phyloP scores from a whole-genome alignment of 2,888 invertebrate species.

The Hartigia nigra region DNA sequence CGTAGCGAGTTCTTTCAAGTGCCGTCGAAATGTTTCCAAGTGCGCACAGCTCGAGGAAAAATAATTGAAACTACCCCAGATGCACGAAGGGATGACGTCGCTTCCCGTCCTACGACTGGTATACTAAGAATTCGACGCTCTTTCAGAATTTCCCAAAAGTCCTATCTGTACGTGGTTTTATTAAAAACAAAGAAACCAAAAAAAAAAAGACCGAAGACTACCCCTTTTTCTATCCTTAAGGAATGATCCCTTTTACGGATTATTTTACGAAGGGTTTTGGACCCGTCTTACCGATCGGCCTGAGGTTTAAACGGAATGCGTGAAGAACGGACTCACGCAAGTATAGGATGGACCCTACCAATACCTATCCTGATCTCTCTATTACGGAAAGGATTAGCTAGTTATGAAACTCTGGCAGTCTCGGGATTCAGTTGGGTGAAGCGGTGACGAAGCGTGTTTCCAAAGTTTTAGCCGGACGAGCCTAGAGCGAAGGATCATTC shows the following conservation, averaged over 20 bases:
- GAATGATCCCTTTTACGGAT: neutral
- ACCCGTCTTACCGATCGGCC: neutral
- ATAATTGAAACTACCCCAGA: conserved; percentile 52
- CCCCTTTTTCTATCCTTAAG: neutral
- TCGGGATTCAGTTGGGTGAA: conserved; percentile 11
- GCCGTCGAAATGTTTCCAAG: conserved; percentile 57
- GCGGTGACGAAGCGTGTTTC: conserved; percentile 32
- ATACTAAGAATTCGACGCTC: neutral
- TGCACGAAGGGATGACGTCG: neutral
- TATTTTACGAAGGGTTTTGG: neutral
- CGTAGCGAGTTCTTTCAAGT: conserved; percentile 51
- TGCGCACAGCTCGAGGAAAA: conserved; percentile 44
- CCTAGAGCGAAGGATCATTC: conserved; percentile 17
- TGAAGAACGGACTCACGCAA: neutral
- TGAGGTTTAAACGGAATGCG: neutral
- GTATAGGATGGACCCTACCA: neutral
- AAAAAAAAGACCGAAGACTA: neutral
- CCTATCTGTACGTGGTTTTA: neutral
- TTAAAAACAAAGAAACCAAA: too few relatives aligned
- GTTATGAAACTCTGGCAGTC: conserved; percentile 55
- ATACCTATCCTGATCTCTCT: conserved; percentile 51
- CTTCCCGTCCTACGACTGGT: neutral
- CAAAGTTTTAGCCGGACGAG: conserved; percentile 22
- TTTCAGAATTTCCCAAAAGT: neutral
- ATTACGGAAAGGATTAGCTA: conserved; percentile 60